These are phyloP conservation scores for Pterocles burchelli DNA, from an alignment of 2,113 vertebrate genomes.

Conservation along the genomic window DNA sequence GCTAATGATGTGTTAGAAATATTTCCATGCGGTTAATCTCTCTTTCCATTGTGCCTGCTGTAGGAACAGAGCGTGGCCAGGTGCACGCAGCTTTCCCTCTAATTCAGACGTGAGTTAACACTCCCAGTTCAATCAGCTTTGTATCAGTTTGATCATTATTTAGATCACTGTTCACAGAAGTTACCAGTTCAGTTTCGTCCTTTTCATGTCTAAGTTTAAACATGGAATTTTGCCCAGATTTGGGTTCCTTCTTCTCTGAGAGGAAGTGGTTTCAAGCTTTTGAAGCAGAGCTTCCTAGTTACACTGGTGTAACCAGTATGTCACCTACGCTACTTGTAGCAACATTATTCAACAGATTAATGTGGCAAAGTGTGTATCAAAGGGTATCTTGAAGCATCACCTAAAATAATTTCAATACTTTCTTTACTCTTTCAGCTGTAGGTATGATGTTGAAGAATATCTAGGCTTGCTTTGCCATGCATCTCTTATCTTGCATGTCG, in stretches of 20 bases:
- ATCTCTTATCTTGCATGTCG: not conserved
- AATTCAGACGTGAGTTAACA: not conserved
- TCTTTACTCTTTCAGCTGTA: not conserved
- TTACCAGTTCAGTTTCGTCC: not conserved
- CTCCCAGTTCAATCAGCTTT: not conserved
- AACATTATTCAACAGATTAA: not conserved
- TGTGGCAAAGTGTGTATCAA: fast-evolving
- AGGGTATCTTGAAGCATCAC: not conserved
- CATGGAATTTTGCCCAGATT: not conserved
- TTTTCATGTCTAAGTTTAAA: not conserved
- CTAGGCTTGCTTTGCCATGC: not conserved
- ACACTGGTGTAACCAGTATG: fast-evolving
- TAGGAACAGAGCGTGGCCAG: not conserved
- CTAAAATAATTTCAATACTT: not conserved
- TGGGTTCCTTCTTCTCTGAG: not conserved
- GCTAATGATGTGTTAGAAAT: not conserved
- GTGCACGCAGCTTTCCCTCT: not conserved
- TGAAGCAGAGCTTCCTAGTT: not conserved
- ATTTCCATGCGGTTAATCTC: not conserved
- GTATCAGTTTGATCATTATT: not conserved
- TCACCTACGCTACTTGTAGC: fast-evolving
- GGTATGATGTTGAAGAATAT: not conserved
- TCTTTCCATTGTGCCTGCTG: not conserved
- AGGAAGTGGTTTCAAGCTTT: not conserved
- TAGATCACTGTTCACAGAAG: not conserved